phyloP scores from a whole-genome alignment of 1,140 invertebrate genomes.

The Drosophila sulfurigaster region DNA sequence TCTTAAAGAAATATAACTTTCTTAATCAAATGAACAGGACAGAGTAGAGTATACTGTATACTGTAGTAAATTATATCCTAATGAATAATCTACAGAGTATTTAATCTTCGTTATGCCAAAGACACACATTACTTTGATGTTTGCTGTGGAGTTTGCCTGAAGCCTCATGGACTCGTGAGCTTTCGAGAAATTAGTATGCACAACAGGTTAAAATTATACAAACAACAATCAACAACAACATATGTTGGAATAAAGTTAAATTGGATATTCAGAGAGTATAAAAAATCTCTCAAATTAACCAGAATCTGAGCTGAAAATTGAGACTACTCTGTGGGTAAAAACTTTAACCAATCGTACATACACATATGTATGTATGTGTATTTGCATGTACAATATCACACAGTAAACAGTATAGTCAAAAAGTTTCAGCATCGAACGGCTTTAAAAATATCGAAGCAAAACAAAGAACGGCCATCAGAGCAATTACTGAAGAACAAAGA shows the following conservation, averaged over 20 bases:
- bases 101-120: not conserved
- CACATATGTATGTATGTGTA: no score
- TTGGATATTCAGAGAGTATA: conserved; percentile 62
- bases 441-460: conserved; percentile 29
- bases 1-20: no score
- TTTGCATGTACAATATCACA: not conserved
- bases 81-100: not conserved
- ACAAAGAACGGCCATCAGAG: conserved; percentile 56
- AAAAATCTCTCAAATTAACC: conserved; percentile 42
- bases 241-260: conserved; percentile 40
- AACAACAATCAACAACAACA: conserved; percentile 53
- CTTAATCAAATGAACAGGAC: no score
- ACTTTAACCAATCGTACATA: conserved; percentile 10
- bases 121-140: not conserved
- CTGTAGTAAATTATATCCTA: no score
- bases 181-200: conserved; percentile 64
- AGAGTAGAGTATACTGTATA: no score
- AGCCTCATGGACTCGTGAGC: conserved; percentile 6
- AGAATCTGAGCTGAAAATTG: conserved; percentile 21
- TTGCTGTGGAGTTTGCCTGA: conserved; percentile 2
- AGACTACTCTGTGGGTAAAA: conserved; percentile 15
- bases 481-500: conserved; percentile 77
- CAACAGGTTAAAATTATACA: conserved; percentile 73
- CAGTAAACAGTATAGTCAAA: conserved; percentile 15
- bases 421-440: conserved; percentile 23